Percentiles rank a stretch among this genome's conserved stretches.
phyloP scores from a whole-genome alignment of 2,113 vertebrate genomes.

The Prionailurus bengalensis region DNA sequence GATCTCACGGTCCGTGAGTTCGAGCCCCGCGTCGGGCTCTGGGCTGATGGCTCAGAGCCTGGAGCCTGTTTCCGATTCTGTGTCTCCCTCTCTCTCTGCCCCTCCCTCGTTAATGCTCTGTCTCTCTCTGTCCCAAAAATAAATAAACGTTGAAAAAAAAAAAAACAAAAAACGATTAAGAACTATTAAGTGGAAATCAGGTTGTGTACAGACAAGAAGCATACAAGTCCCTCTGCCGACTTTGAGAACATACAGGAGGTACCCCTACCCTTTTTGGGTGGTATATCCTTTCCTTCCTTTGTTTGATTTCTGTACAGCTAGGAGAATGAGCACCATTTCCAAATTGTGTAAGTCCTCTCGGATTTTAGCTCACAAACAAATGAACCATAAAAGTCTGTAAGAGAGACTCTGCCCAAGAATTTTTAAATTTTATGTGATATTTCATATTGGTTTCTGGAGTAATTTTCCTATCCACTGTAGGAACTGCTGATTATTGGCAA shows the following conservation, averaged over 20 bases:
- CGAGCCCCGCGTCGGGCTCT: no score
- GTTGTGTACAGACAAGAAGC: not conserved
- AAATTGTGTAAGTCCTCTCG: not conserved
- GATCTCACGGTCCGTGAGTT: no score
- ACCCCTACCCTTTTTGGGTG: not conserved
- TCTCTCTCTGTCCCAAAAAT: no score
- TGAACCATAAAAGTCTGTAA: conserved; percentile 26
- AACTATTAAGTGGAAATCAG: not conserved
- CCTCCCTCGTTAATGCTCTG: no score
- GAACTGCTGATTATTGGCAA: not conserved
- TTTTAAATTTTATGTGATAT: conserved; percentile 49
- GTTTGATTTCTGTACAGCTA: not conserved
- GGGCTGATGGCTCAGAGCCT: no score
- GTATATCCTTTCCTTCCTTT: not conserved
- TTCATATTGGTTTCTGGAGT: not conserved
- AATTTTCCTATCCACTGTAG: conserved; percentile 11
- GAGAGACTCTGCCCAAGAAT: not conserved
- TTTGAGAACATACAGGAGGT: not conserved
- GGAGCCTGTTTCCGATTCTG: no score
- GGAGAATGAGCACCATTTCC: not conserved
- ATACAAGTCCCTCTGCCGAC: not conserved
- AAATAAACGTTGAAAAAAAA: no score
- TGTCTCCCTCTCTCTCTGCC: no score
- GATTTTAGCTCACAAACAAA: conserved; percentile 43
- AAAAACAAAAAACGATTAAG: not conserved